Evolutionary conservation across 2,113 vertebrate species (phyloP).

Genomic region (Clarias magur): DNA sequence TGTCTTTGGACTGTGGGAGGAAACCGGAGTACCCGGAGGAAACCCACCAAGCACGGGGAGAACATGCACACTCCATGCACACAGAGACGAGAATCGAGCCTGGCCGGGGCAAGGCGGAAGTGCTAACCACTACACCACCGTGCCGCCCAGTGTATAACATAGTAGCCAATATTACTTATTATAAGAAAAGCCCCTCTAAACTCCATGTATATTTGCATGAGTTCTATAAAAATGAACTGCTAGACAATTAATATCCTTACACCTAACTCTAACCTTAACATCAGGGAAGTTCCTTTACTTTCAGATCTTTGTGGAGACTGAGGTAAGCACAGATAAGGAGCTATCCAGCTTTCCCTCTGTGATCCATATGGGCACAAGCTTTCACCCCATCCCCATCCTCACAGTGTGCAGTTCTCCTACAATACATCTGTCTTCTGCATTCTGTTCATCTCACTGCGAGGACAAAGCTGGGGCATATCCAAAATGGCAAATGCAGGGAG

Average conservation of each 20-base stretch:
- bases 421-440: not conserved
- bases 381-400: not conserved
- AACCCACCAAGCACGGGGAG: too few species aligned
- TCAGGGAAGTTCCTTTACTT: not conserved
- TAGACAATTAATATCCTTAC: not conserved
- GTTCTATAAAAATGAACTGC: not conserved
- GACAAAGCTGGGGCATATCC: slow-evolving; percentile 22
- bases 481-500: not conserved
- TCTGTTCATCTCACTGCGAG: slow-evolving; percentile 25
- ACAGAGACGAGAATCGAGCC: too few species aligned
- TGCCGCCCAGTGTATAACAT: not conserved
- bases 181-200: not conserved
- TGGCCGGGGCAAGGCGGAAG: too few species aligned
- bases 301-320: not conserved
- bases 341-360: not conserved
- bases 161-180: not conserved
- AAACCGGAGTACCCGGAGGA: too few species aligned
- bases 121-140: too few species aligned
- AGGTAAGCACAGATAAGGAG: not conserved
- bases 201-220: not conserved
- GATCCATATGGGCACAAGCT: slow-evolving; percentile 14
- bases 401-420: not conserved
- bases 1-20: too few species aligned
- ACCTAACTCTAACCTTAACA: not conserved
- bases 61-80: too few species aligned